A percentile compares a stretch with the other conserved stretches of the same genome.
phyloP scores from a whole-genome alignment of 2,888 invertebrate genomes.

The Epinotia brunnichana region DNA sequence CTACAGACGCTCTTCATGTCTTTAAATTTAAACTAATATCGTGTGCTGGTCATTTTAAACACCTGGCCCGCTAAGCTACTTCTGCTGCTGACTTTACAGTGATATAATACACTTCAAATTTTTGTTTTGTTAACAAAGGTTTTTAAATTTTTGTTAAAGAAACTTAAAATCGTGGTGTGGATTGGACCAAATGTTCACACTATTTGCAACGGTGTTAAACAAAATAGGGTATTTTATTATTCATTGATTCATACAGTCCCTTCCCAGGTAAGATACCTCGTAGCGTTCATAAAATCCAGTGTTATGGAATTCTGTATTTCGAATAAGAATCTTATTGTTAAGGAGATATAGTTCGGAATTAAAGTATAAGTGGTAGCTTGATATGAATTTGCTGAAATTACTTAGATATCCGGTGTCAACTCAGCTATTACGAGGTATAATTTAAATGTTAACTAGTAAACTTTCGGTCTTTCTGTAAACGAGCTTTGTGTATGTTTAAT shows the following conservation, averaged over 20 bases:
- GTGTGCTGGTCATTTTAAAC: too few relatives aligned
- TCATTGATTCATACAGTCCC: slow-evolving; percentile 43
- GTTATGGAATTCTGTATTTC: not conserved
- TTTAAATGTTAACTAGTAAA: slow-evolving; percentile 43
- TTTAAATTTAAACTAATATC: too few relatives aligned
- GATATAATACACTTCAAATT: not conserved
- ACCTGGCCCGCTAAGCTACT: too few relatives aligned
- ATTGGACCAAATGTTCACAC: slow-evolving; percentile 11
- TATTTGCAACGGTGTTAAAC: slow-evolving; percentile 37
- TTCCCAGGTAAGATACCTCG: slow-evolving; percentile 35
- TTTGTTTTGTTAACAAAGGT: too few relatives aligned
- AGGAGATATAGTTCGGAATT: not conserved
- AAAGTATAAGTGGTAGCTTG: not conserved
- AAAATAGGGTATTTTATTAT: slow-evolving; percentile 41
- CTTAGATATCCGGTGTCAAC: slow-evolving; percentile 39
- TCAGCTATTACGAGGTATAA: slow-evolving; percentile 37
- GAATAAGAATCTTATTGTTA: not conserved
- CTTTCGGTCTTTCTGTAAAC: slow-evolving; percentile 30
- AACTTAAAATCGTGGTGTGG: not conserved
- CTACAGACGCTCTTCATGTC: too few relatives aligned
- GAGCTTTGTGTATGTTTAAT: slow-evolving; percentile 18
- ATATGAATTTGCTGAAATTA: slow-evolving; percentile 13
- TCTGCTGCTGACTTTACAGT: too few relatives aligned
- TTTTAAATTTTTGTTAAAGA: not conserved
- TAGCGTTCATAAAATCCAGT: slow-evolving; percentile 1